These are phyloP conservation scores for Toxotes jaculatrix DNA, from an alignment of 2,113 vertebrate species.

Conservation along the genomic window DNA sequence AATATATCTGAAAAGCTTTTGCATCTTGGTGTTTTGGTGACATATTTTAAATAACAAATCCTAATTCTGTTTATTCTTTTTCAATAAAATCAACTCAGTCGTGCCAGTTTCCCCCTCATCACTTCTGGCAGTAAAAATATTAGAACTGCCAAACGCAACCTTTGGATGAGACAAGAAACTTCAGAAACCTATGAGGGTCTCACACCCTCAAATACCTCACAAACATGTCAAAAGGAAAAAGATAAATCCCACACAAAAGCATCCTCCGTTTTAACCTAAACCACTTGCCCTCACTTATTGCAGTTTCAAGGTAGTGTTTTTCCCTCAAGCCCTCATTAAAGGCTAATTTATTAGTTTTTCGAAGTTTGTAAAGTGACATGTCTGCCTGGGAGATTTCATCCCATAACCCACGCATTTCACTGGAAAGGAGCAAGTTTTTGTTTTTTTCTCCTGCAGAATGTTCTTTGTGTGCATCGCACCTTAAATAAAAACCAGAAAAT, in stretches of 20 bases:
- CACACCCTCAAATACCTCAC: slow-evolving; percentile 9
- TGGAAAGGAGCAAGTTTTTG: slow-evolving; percentile 21
- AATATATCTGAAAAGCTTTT: slow-evolving; percentile 8
- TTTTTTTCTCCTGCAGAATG: slow-evolving; percentile 16
- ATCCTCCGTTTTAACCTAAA: slow-evolving; percentile 17
- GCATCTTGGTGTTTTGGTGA: background rate
- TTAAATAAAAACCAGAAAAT: background rate
- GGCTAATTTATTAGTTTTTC: slow-evolving; percentile 49
- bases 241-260: slow-evolving; percentile 17
- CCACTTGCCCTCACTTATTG: slow-evolving; percentile 42
- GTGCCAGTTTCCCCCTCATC: slow-evolving; percentile 8
- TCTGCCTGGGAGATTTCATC: slow-evolving; percentile 40
- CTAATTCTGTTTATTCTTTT: background rate
- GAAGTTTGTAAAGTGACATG: slow-evolving; percentile 42
- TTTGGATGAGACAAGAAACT: slow-evolving; percentile 20
- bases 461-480: background rate
- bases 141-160: slow-evolving; percentile 39
- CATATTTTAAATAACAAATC: background rate
- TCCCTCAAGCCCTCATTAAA: slow-evolving; percentile 59
- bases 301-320: slow-evolving; percentile 34
- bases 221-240: slow-evolving; percentile 29
- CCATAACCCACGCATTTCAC: slow-evolving; percentile 38
- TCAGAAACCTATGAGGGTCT: slow-evolving; percentile 15
- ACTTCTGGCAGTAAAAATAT: slow-evolving; percentile 23
- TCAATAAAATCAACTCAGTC: slow-evolving; percentile 9